A percentile compares a stretch with the other conserved stretches of the same genome.
Evolutionary conservation across 2,797 vertebrate species (phyloP).

Genomic region (Hypotaenidia philippensis): DNA sequence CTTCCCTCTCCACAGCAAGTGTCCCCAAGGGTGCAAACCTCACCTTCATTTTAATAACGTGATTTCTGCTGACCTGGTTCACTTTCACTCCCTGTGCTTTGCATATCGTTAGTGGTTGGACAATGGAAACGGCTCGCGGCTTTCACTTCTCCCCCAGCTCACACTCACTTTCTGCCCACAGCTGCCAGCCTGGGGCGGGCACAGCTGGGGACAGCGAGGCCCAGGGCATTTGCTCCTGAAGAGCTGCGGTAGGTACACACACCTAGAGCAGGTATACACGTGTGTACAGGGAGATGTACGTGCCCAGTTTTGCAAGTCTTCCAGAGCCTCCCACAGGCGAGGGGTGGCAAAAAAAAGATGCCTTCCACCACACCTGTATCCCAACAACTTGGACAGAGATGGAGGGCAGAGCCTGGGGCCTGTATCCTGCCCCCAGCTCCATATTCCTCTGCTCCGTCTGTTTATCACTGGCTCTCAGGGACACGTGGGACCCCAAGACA

Average conservation of each 20-base stretch:
- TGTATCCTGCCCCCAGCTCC: not conserved
- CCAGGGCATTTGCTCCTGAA: not conserved
- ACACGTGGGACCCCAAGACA: not conserved
- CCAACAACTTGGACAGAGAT: not conserved
- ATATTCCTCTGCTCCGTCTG: not conserved
- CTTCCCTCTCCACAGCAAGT: rapidly evolving
- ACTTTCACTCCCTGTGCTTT: not conserved
- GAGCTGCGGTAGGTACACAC: not conserved
- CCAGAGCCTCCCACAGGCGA: not conserved
- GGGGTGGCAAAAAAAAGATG: not conserved
- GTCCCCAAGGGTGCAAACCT: not conserved
- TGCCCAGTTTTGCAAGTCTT: not conserved
- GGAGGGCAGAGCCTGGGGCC: no score
- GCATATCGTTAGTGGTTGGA: not conserved
- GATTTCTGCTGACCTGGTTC: not conserved
- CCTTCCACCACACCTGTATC: rapidly evolving
- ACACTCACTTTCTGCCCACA: not conserved
- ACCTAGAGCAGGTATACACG: no score
- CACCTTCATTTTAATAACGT: constrained; percentile 1
- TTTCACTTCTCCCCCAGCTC: constrained; percentile 60
- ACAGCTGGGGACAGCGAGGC: rapidly evolving
- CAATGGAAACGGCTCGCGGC: constrained; percentile 37
- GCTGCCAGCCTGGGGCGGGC: not conserved
- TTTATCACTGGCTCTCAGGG: not conserved
- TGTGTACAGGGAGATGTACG: rapidly evolving